Conservation (phyloP, 2,113 vertebrate species). For the Lagenorhynchus albirostris region DNA sequence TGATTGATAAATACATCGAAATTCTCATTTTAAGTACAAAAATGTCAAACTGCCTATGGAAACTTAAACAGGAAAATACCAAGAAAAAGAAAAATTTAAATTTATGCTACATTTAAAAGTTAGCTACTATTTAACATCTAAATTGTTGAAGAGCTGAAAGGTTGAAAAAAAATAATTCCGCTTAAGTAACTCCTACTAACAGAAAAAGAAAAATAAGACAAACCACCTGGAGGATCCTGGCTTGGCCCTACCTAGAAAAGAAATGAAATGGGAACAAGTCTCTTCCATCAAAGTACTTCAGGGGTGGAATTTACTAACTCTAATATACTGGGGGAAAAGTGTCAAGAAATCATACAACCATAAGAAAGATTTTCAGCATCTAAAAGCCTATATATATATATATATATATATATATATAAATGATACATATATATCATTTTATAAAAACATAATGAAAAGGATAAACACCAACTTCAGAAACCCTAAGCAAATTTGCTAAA, state of each 20-base stretch:
- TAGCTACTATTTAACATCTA: not conserved
- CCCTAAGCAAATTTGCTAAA: conserved; percentile 15
- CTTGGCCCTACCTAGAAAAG: not conserved
- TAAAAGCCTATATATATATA: not conserved
- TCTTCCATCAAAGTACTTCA: not conserved
- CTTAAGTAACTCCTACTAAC: conserved; percentile 13
- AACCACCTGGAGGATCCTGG: not conserved
- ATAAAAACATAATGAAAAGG: not conserved
- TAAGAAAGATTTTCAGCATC: not conserved
- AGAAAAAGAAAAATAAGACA: conserved; percentile 32
- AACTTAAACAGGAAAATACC: not conserved
- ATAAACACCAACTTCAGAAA: conserved; percentile 5
- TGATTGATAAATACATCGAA: conserved; percentile 8
- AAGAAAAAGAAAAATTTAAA: not conserved
- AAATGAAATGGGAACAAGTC: not conserved
- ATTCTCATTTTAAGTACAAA: conserved; percentile 43
- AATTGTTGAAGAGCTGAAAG: not conserved
- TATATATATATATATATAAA: not conserved
- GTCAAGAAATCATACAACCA: not conserved
- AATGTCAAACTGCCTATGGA: not conserved
- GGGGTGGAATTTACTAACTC: not conserved
- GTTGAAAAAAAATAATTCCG: not conserved
- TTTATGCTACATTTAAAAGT: conserved; percentile 23
- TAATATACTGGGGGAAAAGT: not conserved
- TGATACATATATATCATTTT: too few species aligned